Percentiles rank a stretch among this genome's conserved stretches.
These are phyloP conservation scores for Colius striatus DNA, from an alignment of 2,113 vertebrate species.

Conservation along the genomic window DNA sequence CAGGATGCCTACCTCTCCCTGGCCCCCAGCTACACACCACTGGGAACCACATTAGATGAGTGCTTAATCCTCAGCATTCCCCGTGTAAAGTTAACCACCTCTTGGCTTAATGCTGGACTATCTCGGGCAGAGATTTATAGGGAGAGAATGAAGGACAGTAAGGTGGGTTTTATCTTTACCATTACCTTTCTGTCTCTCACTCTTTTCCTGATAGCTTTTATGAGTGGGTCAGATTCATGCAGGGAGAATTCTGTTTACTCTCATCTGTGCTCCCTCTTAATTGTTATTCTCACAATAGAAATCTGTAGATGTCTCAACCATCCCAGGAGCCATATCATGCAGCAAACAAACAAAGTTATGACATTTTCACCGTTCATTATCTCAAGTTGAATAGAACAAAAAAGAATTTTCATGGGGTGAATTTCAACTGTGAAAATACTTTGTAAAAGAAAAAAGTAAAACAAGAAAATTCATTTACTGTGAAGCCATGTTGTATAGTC, in stretches of 20 bases:
- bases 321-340: background rate
- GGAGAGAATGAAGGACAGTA: background rate
- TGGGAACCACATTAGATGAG: slow-evolving; percentile 32
- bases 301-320: background rate
- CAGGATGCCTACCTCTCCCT: slow-evolving; percentile 68
- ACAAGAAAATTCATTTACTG: background rate
- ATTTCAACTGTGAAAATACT: background rate
- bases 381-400: background rate
- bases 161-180: background rate
- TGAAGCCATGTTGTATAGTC: background rate
- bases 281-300: background rate
- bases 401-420: background rate
- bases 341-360: background rate
- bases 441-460: background rate
- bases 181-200: background rate
- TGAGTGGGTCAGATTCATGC: background rate
- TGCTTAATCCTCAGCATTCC: slow-evolving; percentile 1
- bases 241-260: background rate
- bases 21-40: slow-evolving; percentile 47
- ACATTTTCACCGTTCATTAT: background rate
- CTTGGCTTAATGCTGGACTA: background rate
- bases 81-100: slow-evolving; percentile 36
- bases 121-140: background rate
- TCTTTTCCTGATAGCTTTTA: background rate
- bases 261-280: background rate